Base-by-base conservation (phyloP, 2,888 invertebrate genomes). In the Drosophila dives region DNA sequence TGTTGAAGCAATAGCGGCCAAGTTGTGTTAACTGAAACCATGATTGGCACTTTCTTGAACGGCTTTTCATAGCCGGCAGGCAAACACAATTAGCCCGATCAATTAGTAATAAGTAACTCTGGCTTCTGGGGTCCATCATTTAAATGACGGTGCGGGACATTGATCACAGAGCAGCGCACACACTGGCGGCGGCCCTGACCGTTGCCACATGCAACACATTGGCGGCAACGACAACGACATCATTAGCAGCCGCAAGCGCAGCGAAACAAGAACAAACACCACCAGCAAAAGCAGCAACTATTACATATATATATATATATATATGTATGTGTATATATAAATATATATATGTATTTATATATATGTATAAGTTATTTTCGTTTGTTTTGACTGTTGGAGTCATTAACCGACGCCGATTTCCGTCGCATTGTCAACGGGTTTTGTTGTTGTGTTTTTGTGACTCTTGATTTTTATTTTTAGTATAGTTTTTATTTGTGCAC, bases 21-120 rank as follows among this genome's bases (percentile, higher is more conserved):
- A 32, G 20, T 40, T 64, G 50, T 40, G 60, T 58, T 70, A 59
- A 72, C 58, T 60, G 64, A 65, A 56, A 72, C 63, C 45, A 62
- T 86, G 82, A 86, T 84, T 86, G 87, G 63, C 72, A 72, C 85
- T 87, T 84, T 86, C 86, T 80, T 77, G 81, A 86, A 71, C 85
- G 73, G 86, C 88, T 85, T 85, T 85, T 85, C 55, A 69, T 83
- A 81, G 86, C 86, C 82, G 62, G 58, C 78, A 66, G 86, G 76
- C 55, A 68, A 59, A 34, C 49, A 73, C 87, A 84, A 84, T 86
- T 88, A 83, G 75, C 62, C 61, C 56, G 45, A 49, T 77, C 88
- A 83, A 83, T 88, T 88, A 86, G 71, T 63, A 42, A 62, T 64
- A 55, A 64, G 68, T 64, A 54, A 50, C 60, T 59, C 51, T 77